These are phyloP conservation scores for Talpa occidentalis DNA, from an alignment of 2,113 vertebrate genomes.

Conservation along the genomic window DNA sequence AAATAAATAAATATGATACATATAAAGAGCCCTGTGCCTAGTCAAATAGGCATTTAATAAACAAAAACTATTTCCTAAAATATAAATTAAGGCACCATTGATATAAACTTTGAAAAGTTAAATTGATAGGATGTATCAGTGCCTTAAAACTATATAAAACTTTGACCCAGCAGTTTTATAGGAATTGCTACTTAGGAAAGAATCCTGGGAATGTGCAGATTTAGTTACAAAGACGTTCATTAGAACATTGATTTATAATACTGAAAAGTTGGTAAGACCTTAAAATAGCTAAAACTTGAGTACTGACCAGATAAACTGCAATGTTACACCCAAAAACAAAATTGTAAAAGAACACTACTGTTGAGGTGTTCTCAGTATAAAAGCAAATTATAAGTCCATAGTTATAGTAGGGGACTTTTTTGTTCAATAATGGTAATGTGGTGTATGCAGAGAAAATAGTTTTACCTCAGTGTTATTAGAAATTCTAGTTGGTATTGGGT, in stretches of 20 bases:
- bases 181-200: not conserved
- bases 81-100: slow-evolving; percentile 1
- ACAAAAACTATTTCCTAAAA: not conserved
- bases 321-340: not conserved
- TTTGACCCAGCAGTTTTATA: slow-evolving; percentile 3
- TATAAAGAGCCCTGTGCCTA: not conserved
- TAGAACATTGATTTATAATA: not conserved
- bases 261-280: not conserved
- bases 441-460: not conserved
- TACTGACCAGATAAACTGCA: not conserved
- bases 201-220: not conserved
- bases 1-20: too few relatives aligned
- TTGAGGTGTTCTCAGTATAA: not conserved
- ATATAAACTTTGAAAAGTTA: not conserved
- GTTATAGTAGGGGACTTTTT: not conserved
- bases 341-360: not conserved
- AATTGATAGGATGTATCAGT: not conserved
- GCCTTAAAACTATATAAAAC: not conserved
- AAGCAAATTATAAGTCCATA: not conserved
- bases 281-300: slow-evolving; percentile 19
- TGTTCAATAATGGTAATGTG: not conserved
- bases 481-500: not conserved
- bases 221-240: not conserved
- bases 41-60: not conserved
- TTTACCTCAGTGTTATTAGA: not conserved